phyloP scores from a whole-genome alignment of 2,113 vertebrate genomes.

The Cathartes aura region DNA sequence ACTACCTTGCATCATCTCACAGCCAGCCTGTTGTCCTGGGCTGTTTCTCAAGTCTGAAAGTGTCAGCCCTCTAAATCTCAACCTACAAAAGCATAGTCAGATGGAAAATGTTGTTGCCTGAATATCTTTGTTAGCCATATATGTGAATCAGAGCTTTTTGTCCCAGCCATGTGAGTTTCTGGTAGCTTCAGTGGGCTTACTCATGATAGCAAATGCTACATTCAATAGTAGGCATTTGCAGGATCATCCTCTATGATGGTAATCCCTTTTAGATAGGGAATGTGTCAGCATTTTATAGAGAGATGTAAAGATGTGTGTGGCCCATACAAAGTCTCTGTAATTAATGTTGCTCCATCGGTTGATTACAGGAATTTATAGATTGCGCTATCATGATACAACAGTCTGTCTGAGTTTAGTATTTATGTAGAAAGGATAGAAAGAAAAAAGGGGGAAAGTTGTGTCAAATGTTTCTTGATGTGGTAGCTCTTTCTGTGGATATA shows the following conservation, averaged over 20 bases:
- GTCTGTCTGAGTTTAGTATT: not conserved
- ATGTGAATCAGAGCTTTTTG: constrained; percentile 27
- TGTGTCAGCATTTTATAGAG: constrained; percentile 39
- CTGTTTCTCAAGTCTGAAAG: not conserved
- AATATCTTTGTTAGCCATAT: constrained; percentile 6
- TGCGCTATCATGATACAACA: not conserved
- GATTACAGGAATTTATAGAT: constrained; percentile 24
- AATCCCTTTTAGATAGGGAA: constrained; percentile 13
- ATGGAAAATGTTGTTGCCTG: not conserved
- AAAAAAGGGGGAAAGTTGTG: not conserved
- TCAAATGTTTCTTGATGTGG: not conserved
- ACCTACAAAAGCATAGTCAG: not conserved
- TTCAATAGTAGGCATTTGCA: constrained; percentile 22
- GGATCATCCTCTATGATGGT: constrained; percentile 23
- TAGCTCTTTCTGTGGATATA: not conserved
- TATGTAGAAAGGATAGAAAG: not conserved
- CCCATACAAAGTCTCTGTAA: not conserved
- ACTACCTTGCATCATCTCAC: not conserved
- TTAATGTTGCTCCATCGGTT: constrained; percentile 18
- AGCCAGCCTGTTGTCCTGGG: not conserved
- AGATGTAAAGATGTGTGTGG: not conserved
- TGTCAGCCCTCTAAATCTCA: not conserved
- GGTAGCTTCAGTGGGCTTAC: constrained; percentile 26
- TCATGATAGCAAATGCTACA: constrained; percentile 3
- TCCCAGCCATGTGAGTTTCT: constrained; percentile 7